A percentile compares a stretch with the other conserved stretches of the same genome.
Evolutionary conservation across 2,797 vertebrate genomes (phyloP).

Genomic region (Mallotus villosus): DNA sequence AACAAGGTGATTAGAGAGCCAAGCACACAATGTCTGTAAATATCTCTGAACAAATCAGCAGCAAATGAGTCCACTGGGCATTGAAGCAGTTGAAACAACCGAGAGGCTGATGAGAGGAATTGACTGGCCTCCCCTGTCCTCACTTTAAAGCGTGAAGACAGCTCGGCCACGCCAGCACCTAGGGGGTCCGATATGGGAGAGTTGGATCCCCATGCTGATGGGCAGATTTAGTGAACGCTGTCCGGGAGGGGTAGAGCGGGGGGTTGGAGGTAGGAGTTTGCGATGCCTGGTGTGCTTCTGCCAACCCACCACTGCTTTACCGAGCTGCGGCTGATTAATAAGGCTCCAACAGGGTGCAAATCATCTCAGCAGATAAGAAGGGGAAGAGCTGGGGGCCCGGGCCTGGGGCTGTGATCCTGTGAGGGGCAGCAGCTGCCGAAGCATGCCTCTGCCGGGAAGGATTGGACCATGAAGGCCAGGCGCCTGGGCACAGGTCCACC

Average conservation of each 20-base stretch:
- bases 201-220: conserved; percentile 42
- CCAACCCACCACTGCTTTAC: conserved; percentile 46
- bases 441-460: conserved; percentile 40
- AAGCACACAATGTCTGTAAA: conserved; percentile 3
- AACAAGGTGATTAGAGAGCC: conserved; percentile 4
- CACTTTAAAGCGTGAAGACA: conserved; percentile 29
- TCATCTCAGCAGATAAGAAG: conserved; percentile 49
- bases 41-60: neutral
- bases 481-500: conserved; percentile 47
- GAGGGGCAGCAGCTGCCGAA: conserved; percentile 48
- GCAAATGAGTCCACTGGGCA: conserved; percentile 3
- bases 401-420: conserved; percentile 42
- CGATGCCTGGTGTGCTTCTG: conserved; percentile 25
- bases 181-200: conserved; percentile 30
- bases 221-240: conserved; percentile 29
- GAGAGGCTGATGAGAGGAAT: conserved; percentile 11
- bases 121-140: conserved; percentile 12
- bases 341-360: conserved; percentile 48
- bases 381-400: neutral
- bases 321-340: conserved; percentile 44
- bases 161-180: conserved; percentile 37
- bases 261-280: conserved; percentile 13
- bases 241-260: conserved; percentile 5
- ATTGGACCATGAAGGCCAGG: conserved; percentile 44
- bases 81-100: conserved; percentile 1